A percentile compares a stretch with the other conserved stretches of the same genome.
phyloP scores from a whole-genome alignment of 2,113 vertebrate species.

The Perccottus glenii region DNA sequence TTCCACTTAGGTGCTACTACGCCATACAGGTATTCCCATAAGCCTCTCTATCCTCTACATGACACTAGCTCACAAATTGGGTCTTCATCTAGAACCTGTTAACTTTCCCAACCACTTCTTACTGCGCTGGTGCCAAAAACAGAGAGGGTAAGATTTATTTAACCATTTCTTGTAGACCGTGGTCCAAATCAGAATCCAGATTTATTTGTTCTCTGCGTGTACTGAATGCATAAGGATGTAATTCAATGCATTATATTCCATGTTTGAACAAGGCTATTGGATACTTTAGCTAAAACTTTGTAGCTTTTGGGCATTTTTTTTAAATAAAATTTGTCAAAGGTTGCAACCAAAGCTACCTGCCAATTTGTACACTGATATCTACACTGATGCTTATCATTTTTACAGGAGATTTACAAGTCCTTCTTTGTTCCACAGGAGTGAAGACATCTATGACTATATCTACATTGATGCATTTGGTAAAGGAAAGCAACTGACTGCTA shows the following conservation, averaged over 20 bases:
- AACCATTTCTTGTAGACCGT: background rate
- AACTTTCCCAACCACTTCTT: constrained; percentile 98
- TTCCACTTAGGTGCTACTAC: constrained; percentile 87
- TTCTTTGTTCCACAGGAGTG: constrained; percentile 75
- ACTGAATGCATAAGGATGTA: no score
- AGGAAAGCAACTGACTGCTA: constrained; percentile 92
- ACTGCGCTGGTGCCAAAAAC: constrained; percentile 92
- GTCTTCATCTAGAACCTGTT: constrained; percentile 91
- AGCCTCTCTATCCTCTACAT: constrained; percentile 96
- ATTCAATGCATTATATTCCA: no score
- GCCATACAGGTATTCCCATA: constrained; percentile 94
- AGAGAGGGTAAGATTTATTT: constrained; percentile 78
- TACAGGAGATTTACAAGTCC: background rate
- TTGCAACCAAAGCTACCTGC: no score
- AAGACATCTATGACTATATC: constrained; percentile 92
- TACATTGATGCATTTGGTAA: constrained; percentile 97
- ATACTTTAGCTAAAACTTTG: no score
- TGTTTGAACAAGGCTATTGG: no score
- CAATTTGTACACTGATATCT: background rate
- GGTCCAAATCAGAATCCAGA: no score
- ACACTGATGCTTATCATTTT: background rate
- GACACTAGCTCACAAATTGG: constrained; percentile 88
- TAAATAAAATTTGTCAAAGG: no score
- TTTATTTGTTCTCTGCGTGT: no score
- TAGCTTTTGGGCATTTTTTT: no score